phyloP scores from a whole-genome alignment of 1,140 invertebrate species.

The Microplitis demolitor region DNA sequence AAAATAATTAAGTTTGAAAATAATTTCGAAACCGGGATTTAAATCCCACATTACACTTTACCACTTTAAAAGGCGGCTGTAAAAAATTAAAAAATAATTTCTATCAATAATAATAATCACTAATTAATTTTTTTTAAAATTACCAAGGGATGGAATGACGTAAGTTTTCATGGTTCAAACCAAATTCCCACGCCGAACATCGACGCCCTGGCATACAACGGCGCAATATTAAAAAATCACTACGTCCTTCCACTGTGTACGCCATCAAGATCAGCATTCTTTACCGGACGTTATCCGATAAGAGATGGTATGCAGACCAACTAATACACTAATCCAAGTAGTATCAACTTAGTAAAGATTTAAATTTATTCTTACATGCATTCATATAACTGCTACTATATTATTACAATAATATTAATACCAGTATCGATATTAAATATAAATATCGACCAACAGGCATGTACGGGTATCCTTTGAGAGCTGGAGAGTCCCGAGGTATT shows the following conservation, averaged over 20 bases:
- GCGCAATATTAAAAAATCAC: conserved; percentile 67
- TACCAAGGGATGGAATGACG: conserved; percentile 72
- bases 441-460: conserved; percentile 59
- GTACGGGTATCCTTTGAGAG: conserved; percentile 66
- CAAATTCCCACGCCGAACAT: conserved; percentile 73
- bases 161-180: conserved; percentile 72
- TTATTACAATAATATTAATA: conserved; percentile 1
- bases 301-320: conserved; percentile 62
- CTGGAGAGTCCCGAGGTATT: conserved; percentile 63
- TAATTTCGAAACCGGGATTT: too few relatives aligned
- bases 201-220: conserved; percentile 68
- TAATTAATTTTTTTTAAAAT: background rate
- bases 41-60: too few relatives aligned
- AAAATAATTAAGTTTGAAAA: too few relatives aligned
- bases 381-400: background rate
- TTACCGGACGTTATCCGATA: conserved; percentile 70
- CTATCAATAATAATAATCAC: conserved; percentile 7
- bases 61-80: too few relatives aligned
- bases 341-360: background rate
- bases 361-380: background rate
- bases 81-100: background rate
- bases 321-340: background rate
- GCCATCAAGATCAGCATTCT: conserved; percentile 67
- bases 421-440: background rate
- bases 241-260: conserved; percentile 67